These are phyloP conservation scores for Achlya flavicornis DNA, from an alignment of 2,888 invertebrate genomes.

Conservation along the genomic window DNA sequence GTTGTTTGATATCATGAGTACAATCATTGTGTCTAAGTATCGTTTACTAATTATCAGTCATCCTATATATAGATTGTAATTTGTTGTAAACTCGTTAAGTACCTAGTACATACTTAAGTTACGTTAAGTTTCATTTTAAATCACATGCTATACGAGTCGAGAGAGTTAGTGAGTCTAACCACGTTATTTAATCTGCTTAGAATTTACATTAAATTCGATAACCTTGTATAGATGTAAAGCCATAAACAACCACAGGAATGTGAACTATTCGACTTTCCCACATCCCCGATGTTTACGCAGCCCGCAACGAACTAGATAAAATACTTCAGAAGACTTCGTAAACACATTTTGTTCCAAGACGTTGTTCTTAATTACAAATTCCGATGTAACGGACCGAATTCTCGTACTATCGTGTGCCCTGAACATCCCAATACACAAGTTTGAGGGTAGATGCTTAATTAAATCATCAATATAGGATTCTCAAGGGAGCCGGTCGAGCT, in stretches of 20 bases:
- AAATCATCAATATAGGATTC: slow-evolving; percentile 67
- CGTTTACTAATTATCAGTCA: too few relatives aligned
- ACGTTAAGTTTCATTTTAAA: too few relatives aligned
- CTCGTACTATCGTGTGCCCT: slow-evolving; percentile 37
- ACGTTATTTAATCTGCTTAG: neutral
- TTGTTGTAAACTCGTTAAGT: too few relatives aligned
- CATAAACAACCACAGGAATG: slow-evolving; percentile 36
- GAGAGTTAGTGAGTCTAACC: neutral
- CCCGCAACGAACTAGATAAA: slow-evolving; percentile 53
- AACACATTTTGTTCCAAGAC: slow-evolving; percentile 67
- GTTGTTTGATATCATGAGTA: too few relatives aligned
- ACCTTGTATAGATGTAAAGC: slow-evolving; percentile 20
- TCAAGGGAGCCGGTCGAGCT: slow-evolving; percentile 33
- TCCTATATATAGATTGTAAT: too few relatives aligned
- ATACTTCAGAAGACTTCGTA: slow-evolving; percentile 59
- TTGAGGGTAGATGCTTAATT: slow-evolving; percentile 64
- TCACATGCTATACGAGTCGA: neutral
- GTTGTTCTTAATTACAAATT: slow-evolving; percentile 77
- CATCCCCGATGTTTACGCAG: slow-evolving; percentile 38
- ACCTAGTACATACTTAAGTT: too few relatives aligned
- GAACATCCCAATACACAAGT: slow-evolving; percentile 51
- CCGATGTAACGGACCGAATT: slow-evolving; percentile 60
- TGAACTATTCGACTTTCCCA: slow-evolving; percentile 44
- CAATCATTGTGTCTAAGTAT: too few relatives aligned
- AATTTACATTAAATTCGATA: neutral